Base-by-base conservation (phyloP, 2,797 vertebrate species). In the Sebastes kiyomatsui region DNA sequence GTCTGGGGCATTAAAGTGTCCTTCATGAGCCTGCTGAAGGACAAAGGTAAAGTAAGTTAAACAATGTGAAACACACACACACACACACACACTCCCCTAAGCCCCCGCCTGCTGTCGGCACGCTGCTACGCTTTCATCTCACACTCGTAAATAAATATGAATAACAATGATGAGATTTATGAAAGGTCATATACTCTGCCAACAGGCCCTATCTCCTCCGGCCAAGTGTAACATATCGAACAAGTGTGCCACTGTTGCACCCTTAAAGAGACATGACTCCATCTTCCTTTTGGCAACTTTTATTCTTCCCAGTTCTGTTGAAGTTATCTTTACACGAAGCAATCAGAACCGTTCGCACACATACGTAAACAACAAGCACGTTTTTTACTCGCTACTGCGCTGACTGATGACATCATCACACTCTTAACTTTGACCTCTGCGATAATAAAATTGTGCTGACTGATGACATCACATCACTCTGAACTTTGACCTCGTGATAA, bases 41-140 rank as follows among this genome's bases (percentile, higher is more conserved):
- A 79, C 88, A 81, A 80, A 79, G 72, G 72, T 77, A 88, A 90
- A 88, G 75, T 74, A 54, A 82, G 77, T 77, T 71, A 83, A 87
- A 88, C 79, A 69, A 67, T 71, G 78, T 70, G 38, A 77, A 82
- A 80, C 33, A 6, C 70, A 18, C 22, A 65, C 9, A 35, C 11
- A 35, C 33, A 12, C 33, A 38, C 64, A 42, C 70, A 28, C 49
- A 35, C 46, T 59, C 9, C 25, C 23, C 4, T n/a, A 22, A 12
- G 13, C 59, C 8, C 4, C 25, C 32, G 4, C 32, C 80, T 79
- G 66, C 52, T 68, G 65, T 38, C 55, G 71, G 67, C 49, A 69
- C 79, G 65, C 80, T 71, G 73, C n/a, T 64, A 49, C 12, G 27
- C 75, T 81, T 89, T 88, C 42, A 89, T 88, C 69, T 85, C 38